A percentile compares a stretch with the other conserved stretches of the same genome.
Evolutionary conservation across 1,140 invertebrate genomes (phyloP).

Genomic region (Harlomillsia oculata): DNA sequence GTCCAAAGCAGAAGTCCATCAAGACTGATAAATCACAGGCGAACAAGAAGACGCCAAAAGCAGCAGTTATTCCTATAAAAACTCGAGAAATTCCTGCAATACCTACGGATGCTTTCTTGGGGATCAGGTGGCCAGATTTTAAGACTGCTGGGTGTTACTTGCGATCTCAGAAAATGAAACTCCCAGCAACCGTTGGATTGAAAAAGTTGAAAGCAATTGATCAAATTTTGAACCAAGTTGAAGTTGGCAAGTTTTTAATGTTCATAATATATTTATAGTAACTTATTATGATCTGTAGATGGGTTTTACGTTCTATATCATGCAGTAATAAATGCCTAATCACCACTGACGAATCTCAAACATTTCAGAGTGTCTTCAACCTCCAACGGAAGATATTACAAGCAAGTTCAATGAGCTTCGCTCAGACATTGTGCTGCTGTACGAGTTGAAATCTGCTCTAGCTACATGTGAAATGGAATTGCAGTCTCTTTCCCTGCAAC

Average conservation of each 20-base stretch:
- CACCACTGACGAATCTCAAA: not conserved
- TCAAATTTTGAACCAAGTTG: slow-evolving; percentile 75
- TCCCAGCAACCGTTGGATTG: slow-evolving; percentile 87
- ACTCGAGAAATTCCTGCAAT: slow-evolving; percentile 1
- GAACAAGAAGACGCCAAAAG: slow-evolving; percentile 37
- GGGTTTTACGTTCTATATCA: too few relatives aligned
- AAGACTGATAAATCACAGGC: too few relatives aligned
- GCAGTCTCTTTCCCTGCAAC: slow-evolving; percentile 88
- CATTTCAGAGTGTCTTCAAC: slow-evolving; percentile 70
- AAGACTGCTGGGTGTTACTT: slow-evolving; percentile 81
- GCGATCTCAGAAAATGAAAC: slow-evolving; percentile 86
- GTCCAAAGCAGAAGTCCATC: too few relatives aligned
- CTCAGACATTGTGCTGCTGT: slow-evolving; percentile 87
- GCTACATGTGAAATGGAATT: slow-evolving; percentile 89
- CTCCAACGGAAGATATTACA: slow-evolving; percentile 87
- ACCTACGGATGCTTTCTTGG: slow-evolving; percentile 38
- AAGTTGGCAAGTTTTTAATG: slow-evolving; percentile 58
- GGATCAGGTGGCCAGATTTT: slow-evolving; percentile 92
- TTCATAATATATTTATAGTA: not conserved
- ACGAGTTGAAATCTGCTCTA: slow-evolving; percentile 84
- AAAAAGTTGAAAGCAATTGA: slow-evolving; percentile 95
- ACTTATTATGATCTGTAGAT: too few relatives aligned
- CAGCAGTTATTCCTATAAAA: slow-evolving; percentile 4
- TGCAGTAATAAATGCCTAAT: not conserved
- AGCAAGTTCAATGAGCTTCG: slow-evolving; percentile 91